These are phyloP conservation scores for Gobiocypris rarus DNA, from an alignment of 2,113 vertebrate species.

Conservation along the genomic window DNA sequence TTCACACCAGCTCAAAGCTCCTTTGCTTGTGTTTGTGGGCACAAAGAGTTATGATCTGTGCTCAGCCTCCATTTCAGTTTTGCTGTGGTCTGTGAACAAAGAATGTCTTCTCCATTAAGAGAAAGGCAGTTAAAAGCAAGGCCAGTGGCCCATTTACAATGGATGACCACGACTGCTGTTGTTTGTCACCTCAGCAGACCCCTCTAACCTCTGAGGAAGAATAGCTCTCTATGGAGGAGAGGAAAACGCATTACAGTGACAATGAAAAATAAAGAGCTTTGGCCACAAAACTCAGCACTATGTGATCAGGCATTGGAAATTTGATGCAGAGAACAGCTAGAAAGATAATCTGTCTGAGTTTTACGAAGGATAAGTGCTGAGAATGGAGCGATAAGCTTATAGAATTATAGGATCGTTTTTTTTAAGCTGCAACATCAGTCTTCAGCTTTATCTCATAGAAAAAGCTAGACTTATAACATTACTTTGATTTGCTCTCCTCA, in stretches of 20 bases:
- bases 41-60: constrained; percentile 14
- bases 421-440: constrained; percentile 26
- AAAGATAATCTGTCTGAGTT: constrained; percentile 25
- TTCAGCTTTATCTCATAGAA: constrained; percentile 31
- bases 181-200: constrained; percentile 29
- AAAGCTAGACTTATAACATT: constrained; percentile 30
- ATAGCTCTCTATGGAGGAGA: constrained; percentile 8
- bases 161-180: constrained; percentile 11
- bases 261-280: constrained; percentile 18
- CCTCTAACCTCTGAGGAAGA: constrained; percentile 6
- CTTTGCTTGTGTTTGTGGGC: not conserved
- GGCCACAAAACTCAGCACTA: not conserved
- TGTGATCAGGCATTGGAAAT: not conserved
- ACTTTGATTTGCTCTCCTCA: constrained; percentile 1
- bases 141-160: constrained; percentile 18
- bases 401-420: constrained; percentile 21
- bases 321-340: constrained; percentile 21
- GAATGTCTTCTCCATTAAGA: not conserved
- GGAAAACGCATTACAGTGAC: not conserved
- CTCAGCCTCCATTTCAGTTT: not conserved
- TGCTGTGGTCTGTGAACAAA: constrained; percentile 9
- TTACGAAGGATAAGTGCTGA: not conserved
- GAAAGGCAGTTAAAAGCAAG: not conserved
- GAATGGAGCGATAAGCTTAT: constrained; percentile 26
- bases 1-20: not conserved